Evolutionary conservation across 1,140 invertebrate species (phyloP), one percentile per base, ranked within the genome.

Genomic region (Meloidogyne chitwoodi): DNA sequence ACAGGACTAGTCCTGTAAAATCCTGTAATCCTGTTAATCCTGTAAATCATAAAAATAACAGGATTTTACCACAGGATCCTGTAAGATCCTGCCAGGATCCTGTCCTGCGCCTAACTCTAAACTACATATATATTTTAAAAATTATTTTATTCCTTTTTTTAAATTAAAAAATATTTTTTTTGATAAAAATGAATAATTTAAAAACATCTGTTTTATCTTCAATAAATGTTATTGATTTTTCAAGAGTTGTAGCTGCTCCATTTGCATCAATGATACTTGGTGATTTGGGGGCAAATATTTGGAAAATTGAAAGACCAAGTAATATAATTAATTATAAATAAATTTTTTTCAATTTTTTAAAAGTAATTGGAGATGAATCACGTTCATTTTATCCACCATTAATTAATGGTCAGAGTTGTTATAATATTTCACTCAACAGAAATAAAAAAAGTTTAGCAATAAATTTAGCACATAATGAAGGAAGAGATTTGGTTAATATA

Each of bases 391-490:
- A 93, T 0, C 95, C 95, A 5, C 96, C 96, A 0, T 94, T 94
- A 87, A 88, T 94, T 62, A 88, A 89, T 74, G 90, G 90, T 14
- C 92, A 95, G 83, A 91, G 92, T 27, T 92, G 91, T 73, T 98
- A 98, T 85, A 98, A 94, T 88, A 84, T 93, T 6, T 90, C 92
- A 38, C 89, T 94, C 0, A 99, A 99, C 89, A 91, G 96, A 78
- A 98, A 97, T 87, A 99, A 99, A 88, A 93, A 94, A 87, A 97
- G 94, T 87, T 89, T 97, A 65, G 93, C 93, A 80, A 89, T 98
- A 62, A 91, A 98, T 88, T 88, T 98, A 1, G 94, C 94, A 85
- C 88, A 89, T 24, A 66, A 83, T 29, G 87, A 91, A 87, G 95
- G 95, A 1, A 89, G 88, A 81, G 86, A 92, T 61, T 88, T 97